Evolutionary conservation across 2,888 invertebrate species (phyloP).

Genomic region (Drosophila niveifrons): DNA sequence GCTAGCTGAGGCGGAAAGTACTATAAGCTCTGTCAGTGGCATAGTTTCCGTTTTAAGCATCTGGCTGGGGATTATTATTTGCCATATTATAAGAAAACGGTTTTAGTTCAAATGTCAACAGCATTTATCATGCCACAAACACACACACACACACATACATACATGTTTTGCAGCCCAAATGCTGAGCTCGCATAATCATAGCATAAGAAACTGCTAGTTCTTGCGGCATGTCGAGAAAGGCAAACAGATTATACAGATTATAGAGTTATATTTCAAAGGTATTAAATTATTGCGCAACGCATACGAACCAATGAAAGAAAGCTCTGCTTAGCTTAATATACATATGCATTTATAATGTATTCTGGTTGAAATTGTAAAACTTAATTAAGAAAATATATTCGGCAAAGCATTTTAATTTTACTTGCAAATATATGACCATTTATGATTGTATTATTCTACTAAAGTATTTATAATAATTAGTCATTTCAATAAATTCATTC

Average conservation of each 20-base stretch:
- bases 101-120: constrained; percentile 80
- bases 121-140: constrained; percentile 66
- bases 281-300: background rate
- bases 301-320: background rate
- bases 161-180: constrained; percentile 16
- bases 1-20: constrained; percentile 76
- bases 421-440: no score
- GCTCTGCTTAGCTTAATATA: background rate
- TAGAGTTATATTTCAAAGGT: constrained; percentile 17
- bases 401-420: no score
- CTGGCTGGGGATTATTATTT: constrained; percentile 79
- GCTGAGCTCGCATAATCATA: constrained; percentile 51
- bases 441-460: no score
- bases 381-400: background rate
- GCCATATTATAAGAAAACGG: constrained; percentile 80
- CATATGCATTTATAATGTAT: background rate
- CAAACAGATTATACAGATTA: constrained; percentile 50
- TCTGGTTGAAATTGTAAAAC: background rate
- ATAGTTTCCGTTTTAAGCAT: constrained; percentile 76
- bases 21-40: constrained; percentile 79
- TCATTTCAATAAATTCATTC: no score
- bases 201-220: constrained; percentile 37
- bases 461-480: no score
- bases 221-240: constrained; percentile 3
- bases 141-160: background rate